phyloP scores from a whole-genome alignment of 30 jellyfish, hydroid and myxozoan genomes.

The Aurelia sp. region DNA sequence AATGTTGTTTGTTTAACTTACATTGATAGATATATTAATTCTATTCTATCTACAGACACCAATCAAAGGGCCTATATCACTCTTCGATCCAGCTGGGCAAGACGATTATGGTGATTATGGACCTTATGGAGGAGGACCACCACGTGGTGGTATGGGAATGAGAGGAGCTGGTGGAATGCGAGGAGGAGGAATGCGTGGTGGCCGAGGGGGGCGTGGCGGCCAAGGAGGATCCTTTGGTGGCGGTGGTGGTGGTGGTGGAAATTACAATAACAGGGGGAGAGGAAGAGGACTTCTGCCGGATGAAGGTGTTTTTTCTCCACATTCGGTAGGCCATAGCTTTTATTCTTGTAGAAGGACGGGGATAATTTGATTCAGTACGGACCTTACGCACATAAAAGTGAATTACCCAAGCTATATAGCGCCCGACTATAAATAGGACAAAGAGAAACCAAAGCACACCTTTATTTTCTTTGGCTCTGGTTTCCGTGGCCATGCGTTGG shows the following conservation, averaged over 20 bases:
- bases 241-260: constrained; percentile 70
- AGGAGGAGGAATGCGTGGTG: constrained; percentile 66
- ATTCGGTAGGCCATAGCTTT: not conserved
- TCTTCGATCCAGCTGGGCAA: constrained; percentile 89
- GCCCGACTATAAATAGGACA: too few relatives aligned
- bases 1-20: too few relatives aligned
- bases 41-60: constrained; percentile 67
- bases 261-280: constrained; percentile 45
- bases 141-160: constrained; percentile 88
- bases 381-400: too few relatives aligned
- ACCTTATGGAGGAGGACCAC: constrained; percentile 81
- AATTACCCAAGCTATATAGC: too few relatives aligned
- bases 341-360: too few relatives aligned
- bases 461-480: too few relatives aligned
- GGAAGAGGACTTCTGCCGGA: constrained; percentile 54
- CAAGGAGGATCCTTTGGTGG: constrained; percentile 66
- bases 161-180: constrained; percentile 76
- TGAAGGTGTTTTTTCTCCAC: constrained; percentile 44
- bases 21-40: not conserved
- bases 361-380: too few relatives aligned
- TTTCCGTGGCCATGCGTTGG: too few relatives aligned
- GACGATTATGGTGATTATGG: constrained; percentile 62
- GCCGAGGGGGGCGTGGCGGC: constrained; percentile 90
- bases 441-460: too few relatives aligned
- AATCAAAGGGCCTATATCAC: constrained; percentile 89